Evolutionary conservation across 2,888 invertebrate species (phyloP).

Genomic region (Idaea dimidiata): DNA sequence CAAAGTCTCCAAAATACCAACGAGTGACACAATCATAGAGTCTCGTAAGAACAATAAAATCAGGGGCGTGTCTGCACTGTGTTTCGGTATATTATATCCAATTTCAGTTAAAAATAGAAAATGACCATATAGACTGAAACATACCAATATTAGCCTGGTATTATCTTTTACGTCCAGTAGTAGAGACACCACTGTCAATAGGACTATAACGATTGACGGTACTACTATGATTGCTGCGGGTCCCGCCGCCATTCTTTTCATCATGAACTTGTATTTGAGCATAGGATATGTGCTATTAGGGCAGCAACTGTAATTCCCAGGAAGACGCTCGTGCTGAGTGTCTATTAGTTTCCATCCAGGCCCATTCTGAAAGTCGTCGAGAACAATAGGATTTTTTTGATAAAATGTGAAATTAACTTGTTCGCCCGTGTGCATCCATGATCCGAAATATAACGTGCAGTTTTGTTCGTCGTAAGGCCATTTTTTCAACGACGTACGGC

Average conservation of each 20-base stretch:
- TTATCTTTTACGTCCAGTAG: conserved; percentile 79
- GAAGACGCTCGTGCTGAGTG: conserved; percentile 59
- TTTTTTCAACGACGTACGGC: conserved; percentile 77
- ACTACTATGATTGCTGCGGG: conserved; percentile 80
- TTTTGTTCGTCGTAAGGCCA: conserved; percentile 86
- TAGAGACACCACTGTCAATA: conserved; percentile 80
- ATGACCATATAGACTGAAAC: conserved; percentile 83
- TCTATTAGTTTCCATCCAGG: conserved; percentile 81
- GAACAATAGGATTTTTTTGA: conserved; percentile 50
- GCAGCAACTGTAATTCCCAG: conserved; percentile 75
- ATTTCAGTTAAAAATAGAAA: conserved; percentile 81
- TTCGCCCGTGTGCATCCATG: conserved; percentile 84
- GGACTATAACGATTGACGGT: conserved; percentile 77
- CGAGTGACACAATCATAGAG: conserved; percentile 65
- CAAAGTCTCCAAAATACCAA: conserved; percentile 59
- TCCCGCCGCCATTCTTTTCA: conserved; percentile 81
- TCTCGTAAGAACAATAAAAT: conserved; percentile 71
- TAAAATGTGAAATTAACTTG: conserved; percentile 79
- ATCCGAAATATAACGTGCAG: conserved; percentile 83
- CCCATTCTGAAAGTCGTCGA: conserved; percentile 74
- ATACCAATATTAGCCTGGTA: conserved; percentile 78
- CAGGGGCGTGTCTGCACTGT: conserved; percentile 81
- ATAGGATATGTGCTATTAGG: conserved; percentile 83
- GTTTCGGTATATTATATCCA: conserved; percentile 81
- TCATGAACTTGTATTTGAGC: conserved; percentile 76